A percentile compares a stretch with the other conserved stretches of the same genome.
These are phyloP conservation scores for Mus musculus DNA, from an alignment of 2,113 vertebrate genomes.

Conservation along the genomic window GRCm39 chr13:48552501-48553000, in stretches of 20 bases:
- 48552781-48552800: not conserved
- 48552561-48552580: not conserved
- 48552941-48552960: not conserved
- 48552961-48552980: not conserved
- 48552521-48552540: not conserved
- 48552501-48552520: not conserved
- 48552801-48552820: not conserved
- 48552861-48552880: not conserved
- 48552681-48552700: not conserved
- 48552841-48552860: not conserved
- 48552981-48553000: conserved; percentile 52
- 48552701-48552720: not conserved
- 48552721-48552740: not conserved
- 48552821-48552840: not conserved
- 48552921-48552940: conserved; percentile 41
- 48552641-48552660: not conserved
- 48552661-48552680: not conserved
- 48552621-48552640: not conserved
- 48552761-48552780: not conserved
- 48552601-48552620: not conserved
- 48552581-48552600: not conserved
- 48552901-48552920: not conserved
- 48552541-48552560: conserved; percentile 1
- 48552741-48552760: not conserved
- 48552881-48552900: not conserved